Conservation (phyloP, 2,888 invertebrate species). For the Acanthosepion lycidas region DNA sequence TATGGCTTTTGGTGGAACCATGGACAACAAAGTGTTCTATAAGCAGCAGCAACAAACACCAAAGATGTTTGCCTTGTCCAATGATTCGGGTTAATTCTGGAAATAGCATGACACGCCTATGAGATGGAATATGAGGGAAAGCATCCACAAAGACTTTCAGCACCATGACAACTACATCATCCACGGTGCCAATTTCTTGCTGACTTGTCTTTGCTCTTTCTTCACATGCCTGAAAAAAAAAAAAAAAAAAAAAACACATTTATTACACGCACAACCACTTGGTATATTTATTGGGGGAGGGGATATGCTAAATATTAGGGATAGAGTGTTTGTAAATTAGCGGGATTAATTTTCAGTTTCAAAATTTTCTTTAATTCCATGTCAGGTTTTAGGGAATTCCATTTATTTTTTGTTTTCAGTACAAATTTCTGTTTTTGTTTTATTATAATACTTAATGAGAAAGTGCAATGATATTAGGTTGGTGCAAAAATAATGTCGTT, state of each 20-base stretch:
- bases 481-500: too few relatives aligned
- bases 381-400: too few relatives aligned
- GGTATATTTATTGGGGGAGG: too few relatives aligned
- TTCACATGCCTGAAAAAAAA: slow-evolving; percentile 62
- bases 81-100: slow-evolving; percentile 82
- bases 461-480: too few relatives aligned
- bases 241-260: neutral
- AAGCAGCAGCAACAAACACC: slow-evolving; percentile 75
- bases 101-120: slow-evolving; percentile 88
- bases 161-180: slow-evolving; percentile 65
- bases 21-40: slow-evolving; percentile 74
- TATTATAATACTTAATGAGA: too few relatives aligned
- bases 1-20: slow-evolving; percentile 49
- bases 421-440: too few relatives aligned
- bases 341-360: too few relatives aligned
- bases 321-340: too few relatives aligned
- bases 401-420: too few relatives aligned
- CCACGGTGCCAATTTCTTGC: slow-evolving; percentile 49
- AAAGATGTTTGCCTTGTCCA: slow-evolving; percentile 74
- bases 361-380: too few relatives aligned
- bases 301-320: too few relatives aligned
- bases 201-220: slow-evolving; percentile 50
- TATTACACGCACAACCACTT: too few relatives aligned
- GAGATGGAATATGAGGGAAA: slow-evolving; percentile 92
- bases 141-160: slow-evolving; percentile 93